Evolutionary conservation across 2,797 vertebrate species (phyloP).

Genomic region (Typhlichthys subterraneus): DNA sequence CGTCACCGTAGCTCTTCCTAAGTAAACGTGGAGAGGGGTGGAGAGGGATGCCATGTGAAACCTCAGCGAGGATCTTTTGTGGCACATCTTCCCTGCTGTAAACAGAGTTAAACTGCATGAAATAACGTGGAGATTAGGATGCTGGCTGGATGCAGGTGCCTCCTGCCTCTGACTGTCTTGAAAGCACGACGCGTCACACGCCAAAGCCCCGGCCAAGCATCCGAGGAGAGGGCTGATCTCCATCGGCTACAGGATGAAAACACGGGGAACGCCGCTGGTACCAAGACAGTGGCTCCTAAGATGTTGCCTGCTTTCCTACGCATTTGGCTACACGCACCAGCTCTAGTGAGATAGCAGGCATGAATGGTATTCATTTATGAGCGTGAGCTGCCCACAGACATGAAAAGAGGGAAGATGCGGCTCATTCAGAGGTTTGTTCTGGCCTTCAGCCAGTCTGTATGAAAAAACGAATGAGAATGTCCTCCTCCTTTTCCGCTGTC

Average conservation of each 20-base stretch:
- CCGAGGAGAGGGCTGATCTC: slow-evolving; percentile 12
- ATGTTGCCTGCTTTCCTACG: background rate
- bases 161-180: slow-evolving; percentile 19
- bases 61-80: slow-evolving; percentile 28
- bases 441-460: background rate
- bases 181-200: slow-evolving; percentile 24
- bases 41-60: slow-evolving; percentile 29
- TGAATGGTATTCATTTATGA: slow-evolving; percentile 7
- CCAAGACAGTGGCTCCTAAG: slow-evolving; percentile 1
- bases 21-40: slow-evolving; percentile 19
- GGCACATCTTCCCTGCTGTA: slow-evolving; percentile 40
- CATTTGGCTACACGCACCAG: background rate
- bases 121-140: slow-evolving; percentile 50
- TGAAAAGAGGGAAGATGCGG: background rate
- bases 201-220: slow-evolving; percentile 15
- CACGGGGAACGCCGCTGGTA: background rate
- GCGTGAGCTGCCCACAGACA: background rate
- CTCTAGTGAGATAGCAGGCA: background rate
- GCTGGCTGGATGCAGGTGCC: background rate
- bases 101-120: slow-evolving; percentile 58
- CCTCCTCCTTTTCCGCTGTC: background rate
- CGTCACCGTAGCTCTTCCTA: slow-evolving; percentile 15
- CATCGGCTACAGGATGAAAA: slow-evolving; percentile 16
- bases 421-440: background rate
- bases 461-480: background rate